These are phyloP conservation scores for Drosophila tani DNA, from an alignment of 1,140 invertebrate species.

Conservation along the genomic window DNA sequence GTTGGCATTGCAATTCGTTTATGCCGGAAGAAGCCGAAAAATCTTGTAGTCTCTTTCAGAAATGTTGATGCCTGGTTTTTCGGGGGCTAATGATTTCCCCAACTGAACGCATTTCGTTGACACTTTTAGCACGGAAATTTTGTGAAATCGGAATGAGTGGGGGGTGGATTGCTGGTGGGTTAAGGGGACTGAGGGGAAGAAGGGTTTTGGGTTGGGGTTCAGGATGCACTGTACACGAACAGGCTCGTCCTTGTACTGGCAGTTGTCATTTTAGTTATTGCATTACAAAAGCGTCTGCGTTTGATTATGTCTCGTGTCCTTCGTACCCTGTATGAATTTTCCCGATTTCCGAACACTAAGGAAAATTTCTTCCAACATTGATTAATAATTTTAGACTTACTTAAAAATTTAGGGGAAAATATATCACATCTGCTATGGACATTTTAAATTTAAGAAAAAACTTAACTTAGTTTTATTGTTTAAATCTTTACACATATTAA, in stretches of 20 bases:
- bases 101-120: slow-evolving; percentile 67
- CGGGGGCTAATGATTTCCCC: slow-evolving; percentile 74
- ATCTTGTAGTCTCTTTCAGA: slow-evolving; percentile 71
- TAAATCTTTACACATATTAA: not conserved
- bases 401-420: not conserved
- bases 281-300: slow-evolving; percentile 75
- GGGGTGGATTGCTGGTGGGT: not conserved
- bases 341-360: slow-evolving; percentile 20
- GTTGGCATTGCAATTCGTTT: slow-evolving; percentile 45
- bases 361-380: not conserved
- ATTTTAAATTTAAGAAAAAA: not conserved
- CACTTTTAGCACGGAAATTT: slow-evolving; percentile 55
- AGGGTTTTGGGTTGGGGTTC: not conserved
- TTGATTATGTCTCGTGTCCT: slow-evolving; percentile 75
- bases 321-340: slow-evolving; percentile 42
- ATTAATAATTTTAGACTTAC: not conserved
- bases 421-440: not conserved
- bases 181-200: too few species aligned
- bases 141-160: slow-evolving; percentile 25
- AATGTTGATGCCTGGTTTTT: slow-evolving; percentile 58
- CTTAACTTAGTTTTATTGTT: not conserved
- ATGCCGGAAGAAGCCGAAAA: slow-evolving; percentile 60
- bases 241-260: slow-evolving; percentile 46
- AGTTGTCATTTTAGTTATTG: slow-evolving; percentile 82
- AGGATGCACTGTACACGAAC: slow-evolving; percentile 16